Conservation (phyloP, 2,888 invertebrate species). For the Drosophila hamatofila region DNA sequence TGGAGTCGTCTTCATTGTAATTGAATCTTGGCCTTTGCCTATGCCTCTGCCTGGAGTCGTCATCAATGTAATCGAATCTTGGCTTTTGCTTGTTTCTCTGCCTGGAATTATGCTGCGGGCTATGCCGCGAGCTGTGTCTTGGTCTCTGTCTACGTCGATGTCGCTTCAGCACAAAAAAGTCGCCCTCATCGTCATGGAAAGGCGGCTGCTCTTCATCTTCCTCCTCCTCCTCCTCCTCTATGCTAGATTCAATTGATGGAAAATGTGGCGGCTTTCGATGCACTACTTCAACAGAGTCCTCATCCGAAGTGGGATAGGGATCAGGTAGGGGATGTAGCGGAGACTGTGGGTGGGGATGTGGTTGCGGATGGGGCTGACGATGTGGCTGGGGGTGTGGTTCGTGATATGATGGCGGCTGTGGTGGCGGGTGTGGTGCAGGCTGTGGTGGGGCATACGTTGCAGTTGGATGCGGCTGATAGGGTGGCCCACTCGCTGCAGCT, state of each 20-base stretch:
- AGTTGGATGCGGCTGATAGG: constrained; percentile 32
- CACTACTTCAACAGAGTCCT: constrained; percentile 44
- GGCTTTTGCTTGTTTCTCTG: constrained; percentile 7
- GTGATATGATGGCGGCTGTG: constrained; percentile 5
- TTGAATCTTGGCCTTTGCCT: neutral
- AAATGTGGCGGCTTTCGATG: constrained; percentile 34
- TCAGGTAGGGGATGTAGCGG: neutral
- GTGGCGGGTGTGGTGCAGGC: neutral
- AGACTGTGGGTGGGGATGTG: neutral
- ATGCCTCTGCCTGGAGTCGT: constrained; percentile 40
- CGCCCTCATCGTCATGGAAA: constrained; percentile 50
- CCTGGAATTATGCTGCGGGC: constrained; percentile 4
- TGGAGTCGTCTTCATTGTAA: neutral
- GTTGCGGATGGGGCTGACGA: constrained; percentile 9
- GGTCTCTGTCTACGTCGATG: constrained; percentile 50
- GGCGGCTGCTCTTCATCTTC: constrained; percentile 36
- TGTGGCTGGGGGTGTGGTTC: constrained; percentile 10
- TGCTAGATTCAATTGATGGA: constrained; percentile 21
- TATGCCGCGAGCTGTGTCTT: constrained; percentile 6
- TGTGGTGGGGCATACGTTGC: constrained; percentile 14
- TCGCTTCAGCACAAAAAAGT: constrained; percentile 80
- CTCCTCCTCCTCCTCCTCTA: constrained; percentile 35
- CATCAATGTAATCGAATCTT: constrained; percentile 39
- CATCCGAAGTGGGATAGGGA: constrained; percentile 19
- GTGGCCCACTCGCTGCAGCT: constrained; percentile 68